Base-by-base conservation (phyloP, 1,140 invertebrate species). In the Apis cerana region DNA sequence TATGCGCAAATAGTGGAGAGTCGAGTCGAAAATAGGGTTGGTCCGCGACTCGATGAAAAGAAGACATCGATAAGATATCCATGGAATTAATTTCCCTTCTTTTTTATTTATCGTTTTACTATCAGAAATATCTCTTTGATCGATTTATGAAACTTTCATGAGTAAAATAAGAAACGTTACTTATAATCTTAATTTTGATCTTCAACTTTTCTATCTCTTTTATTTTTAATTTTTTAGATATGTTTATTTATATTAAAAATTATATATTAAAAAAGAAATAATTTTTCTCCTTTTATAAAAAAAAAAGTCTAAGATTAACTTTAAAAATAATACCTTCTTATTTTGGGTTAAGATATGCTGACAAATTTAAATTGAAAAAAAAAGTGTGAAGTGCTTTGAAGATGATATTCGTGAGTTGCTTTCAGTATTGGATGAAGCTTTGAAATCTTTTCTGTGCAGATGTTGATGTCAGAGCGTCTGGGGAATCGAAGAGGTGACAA, bases 1-100 rank as follows among this genome's bases (percentile, higher is more conserved):
- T 77, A 82, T 70, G 80, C 80, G 75, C 80, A 78, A 82, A 82
- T 82, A 78, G 80, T 70, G 48, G 75, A 19, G 80, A 70, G 75
- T 12, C 54, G 65, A 15, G 75, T 56, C 50, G 64, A 61, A 78
- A 82, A 77, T 70, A 78, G 71, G 79, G 52, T 48, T 56, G 61
- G n/a, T 50, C 48, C 23, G 77, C 33, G 13, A 54, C 23, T 10
- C n/a, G 43, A 27, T 33, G n/a, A 17, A n/a, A 59, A 70, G 70
- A 67, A 48, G 59, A 74, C 15, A 33, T 80, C 71, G 71, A 67
- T 67, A 75, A 68, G 78, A 8, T 54, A 71, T 0, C 0, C 13
- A 0, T 5, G 21, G 21, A 19, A 54, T 19, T n/a, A 2, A 12
- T 52, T 64, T 5, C 8, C 19, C 23, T 58, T 76, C 48, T 12